Evolutionary conservation across 2,888 invertebrate genomes (phyloP), one percentile per base, ranked within the genome.

Genomic region (Platynereis dumerilii): DNA sequence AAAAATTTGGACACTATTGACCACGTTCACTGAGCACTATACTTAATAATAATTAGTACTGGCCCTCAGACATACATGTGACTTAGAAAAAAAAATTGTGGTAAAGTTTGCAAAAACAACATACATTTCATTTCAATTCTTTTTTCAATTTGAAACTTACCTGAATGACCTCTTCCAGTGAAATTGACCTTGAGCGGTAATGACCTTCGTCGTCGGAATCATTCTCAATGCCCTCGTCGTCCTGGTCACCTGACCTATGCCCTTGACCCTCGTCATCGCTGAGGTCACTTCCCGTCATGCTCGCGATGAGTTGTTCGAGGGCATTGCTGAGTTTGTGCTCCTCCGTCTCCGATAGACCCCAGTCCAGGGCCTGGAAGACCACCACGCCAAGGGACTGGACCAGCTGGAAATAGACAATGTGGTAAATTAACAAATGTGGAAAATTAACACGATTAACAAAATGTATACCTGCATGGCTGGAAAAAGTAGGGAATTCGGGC

Each of bases 341-440:
- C 85, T 95, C 94, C 70, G 92, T 91, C 76, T 91, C 91, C 53
- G 89, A 89, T 78, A 92, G 88, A 74, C 93, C 92, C 85, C 91
- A 94, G 86, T 96, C 96, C 84, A 96, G 87, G 45, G 96, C 94
- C 76, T 90, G 89, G 86, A 93, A 96, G 75, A 96, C 90, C 75
- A 92, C 89, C 76, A 91, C 87, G 54, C 95, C 96, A 78, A 96
- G 85, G 1, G 66, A 64, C 42, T 65, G 64, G 22, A 73, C 68
- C 58, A 73, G 42, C 73, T 73, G 62, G 1, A 54, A 75, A 90
- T 34, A 34, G 34, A 12, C 12, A 34, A 34, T 7, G 7, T 34
- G 34, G 34, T 34, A 34, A 34, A 34, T 34, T 34, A 34, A 12
- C 34, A 7, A 34, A 34, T 34, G 34, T 34, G n/a, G n/a, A n/a